Evolutionary conservation across 2,888 invertebrate species (phyloP).

Genomic region (Penaeus monodon): DNA sequence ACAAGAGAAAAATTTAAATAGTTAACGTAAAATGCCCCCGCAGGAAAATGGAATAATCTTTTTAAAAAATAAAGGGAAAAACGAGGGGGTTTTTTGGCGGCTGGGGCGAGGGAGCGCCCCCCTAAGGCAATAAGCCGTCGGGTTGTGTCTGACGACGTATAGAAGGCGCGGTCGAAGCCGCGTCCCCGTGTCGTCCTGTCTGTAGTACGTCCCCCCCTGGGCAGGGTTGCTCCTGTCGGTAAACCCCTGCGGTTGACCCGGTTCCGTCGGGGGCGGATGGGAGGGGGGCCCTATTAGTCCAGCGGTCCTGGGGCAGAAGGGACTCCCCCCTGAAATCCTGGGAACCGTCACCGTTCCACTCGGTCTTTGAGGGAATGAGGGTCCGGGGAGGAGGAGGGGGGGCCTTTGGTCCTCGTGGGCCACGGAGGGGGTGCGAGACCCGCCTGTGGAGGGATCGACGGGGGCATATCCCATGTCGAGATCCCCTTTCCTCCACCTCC

Average conservation of each 20-base stretch:
- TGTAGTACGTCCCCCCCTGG: constrained; percentile 11
- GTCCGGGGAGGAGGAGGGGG: no score
- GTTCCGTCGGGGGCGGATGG: constrained; percentile 1
- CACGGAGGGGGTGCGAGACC: no score
- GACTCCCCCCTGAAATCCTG: no score
- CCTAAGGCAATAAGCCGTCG: constrained; percentile 88
- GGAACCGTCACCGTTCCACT: no score
- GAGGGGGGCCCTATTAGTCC: not conserved
- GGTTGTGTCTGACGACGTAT: constrained; percentile 90
- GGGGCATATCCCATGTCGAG: constrained; percentile 7
- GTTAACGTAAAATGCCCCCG: not conserved
- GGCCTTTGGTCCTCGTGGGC: no score
- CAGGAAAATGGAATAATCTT: not conserved
- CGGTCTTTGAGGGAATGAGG: no score
- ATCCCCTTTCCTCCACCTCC: not conserved
- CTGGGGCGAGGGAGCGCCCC: constrained; percentile 85
- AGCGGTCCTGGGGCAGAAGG: not conserved
- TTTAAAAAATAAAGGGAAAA: constrained; percentile 14
- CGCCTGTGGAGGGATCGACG: not conserved
- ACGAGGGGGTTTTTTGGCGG: constrained; percentile 17
- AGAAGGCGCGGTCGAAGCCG: constrained; percentile 89
- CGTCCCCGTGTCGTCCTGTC: constrained; percentile 74
- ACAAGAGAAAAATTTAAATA: not conserved
- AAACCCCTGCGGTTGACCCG: constrained; percentile 30
- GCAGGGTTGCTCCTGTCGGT: not conserved